Conservation (phyloP, 2,888 invertebrate genomes). For the Ptychoptera albimana region DNA sequence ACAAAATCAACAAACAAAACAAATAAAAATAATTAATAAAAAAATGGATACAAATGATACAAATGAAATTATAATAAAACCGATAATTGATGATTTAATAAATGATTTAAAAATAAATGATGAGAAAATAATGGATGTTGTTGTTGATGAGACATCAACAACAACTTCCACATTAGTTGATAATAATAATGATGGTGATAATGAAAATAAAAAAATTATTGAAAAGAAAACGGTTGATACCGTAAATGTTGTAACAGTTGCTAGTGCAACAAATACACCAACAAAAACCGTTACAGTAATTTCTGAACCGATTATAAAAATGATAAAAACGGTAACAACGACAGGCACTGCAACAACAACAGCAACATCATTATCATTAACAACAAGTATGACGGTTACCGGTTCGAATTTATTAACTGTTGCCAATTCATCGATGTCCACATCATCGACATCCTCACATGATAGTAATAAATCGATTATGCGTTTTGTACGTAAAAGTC, state of each 20-base stretch:
- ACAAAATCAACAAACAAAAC: too few species aligned
- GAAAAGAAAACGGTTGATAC: background rate
- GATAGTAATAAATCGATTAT: conserved; percentile 20
- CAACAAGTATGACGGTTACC: background rate
- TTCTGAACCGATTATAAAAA: background rate
- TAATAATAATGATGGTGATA: background rate
- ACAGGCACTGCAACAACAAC: background rate
- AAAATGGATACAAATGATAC: conserved; percentile 1
- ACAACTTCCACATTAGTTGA: too few species aligned
- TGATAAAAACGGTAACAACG: background rate
- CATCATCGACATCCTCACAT: background rate
- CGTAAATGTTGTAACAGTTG: background rate
- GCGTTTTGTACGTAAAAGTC: conserved; percentile 28
- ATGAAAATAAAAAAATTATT: background rate
- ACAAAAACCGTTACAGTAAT: background rate
- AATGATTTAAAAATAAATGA: conserved; percentile 1
- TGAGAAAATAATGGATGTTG: background rate
- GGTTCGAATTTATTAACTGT: background rate
- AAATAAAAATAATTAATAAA: background rate
- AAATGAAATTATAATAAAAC: conserved; percentile 1
- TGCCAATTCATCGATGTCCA: background rate
- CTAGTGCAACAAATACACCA: background rate
- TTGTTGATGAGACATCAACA: background rate
- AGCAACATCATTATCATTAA: background rate
- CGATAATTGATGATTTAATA: conserved; percentile 7